Evolutionary conservation across 2,113 vertebrate genomes (phyloP).

Genomic region (Emydocephalus ijimae): DNA sequence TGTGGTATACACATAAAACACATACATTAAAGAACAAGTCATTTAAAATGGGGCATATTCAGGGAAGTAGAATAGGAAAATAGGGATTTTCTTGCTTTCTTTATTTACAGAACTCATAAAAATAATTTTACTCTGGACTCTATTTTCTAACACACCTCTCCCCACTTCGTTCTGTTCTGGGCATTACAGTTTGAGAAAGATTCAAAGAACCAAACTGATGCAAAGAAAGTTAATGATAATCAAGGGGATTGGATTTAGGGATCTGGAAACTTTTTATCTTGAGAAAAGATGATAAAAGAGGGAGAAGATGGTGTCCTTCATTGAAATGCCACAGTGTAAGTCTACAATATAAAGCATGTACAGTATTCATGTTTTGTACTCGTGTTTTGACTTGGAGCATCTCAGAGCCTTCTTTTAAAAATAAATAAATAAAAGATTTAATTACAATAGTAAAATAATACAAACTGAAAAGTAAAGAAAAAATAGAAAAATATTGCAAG

Average conservation of each 20-base stretch:
- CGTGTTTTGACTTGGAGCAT: no score
- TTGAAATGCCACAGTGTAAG: no score
- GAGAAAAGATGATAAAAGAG: neutral
- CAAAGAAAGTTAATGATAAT: neutral
- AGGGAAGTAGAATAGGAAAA: neutral
- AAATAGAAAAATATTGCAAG: no score
- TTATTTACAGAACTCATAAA: neutral
- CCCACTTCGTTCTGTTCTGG: neutral
- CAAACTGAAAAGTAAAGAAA: no score
- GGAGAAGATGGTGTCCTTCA: no score
- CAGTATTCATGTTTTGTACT: no score
- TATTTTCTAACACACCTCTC: neutral
- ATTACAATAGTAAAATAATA: no score
- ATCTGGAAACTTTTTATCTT: neutral
- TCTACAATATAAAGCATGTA: no score
- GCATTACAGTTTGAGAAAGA: neutral
- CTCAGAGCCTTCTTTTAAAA: no score
- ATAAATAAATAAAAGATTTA: no score
- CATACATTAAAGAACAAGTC: neutral
- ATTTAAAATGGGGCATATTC: neutral
- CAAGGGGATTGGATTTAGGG: neutral
- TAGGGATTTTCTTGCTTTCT: neutral
- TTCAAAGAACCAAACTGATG: neutral
- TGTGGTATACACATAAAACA: neutral
- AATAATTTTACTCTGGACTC: neutral